Evolutionary conservation across 2,888 invertebrate genomes (phyloP), one percentile per base, ranked within the genome.

Genomic region (Leptopilina syphax): DNA sequence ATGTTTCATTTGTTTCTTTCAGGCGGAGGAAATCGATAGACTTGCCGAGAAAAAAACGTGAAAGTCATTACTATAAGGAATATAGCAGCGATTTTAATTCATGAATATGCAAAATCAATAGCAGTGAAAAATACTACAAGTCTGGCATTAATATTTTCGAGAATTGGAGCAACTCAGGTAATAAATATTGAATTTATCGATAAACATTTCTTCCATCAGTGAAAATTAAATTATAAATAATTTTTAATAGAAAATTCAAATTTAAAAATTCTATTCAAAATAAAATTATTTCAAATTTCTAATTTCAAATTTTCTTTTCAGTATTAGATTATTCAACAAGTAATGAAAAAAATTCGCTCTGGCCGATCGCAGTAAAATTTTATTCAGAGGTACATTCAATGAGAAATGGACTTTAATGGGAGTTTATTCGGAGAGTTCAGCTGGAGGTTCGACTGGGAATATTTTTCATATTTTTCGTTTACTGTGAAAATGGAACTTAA

Each of bases 381-480:
- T 86, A 41, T 83, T 85, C 76, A 77, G 82, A 10, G 87, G 84
- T 0, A 87, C 85, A 0, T 77, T 80, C 0, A 41, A 81, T 1
- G 79, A 80, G 24, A 81, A 87, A 76, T 87, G 87, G 87, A 85
- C 80, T 1, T 79, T 77, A 34, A 87, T 87, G 87, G 79, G 80
- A 7, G 83, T 86, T 12, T 4, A 67, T 5, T 85, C 87, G 1
- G 86, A 87, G 41, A 80, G 84, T 50, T 82, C 87, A 9, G 85
- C 86, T 12, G 81, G 76, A 0, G 77, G 84, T 0, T 76, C 70
- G 1, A 12, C 76, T 3, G 84, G 84, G 81, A 12, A 73, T 83
- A 50, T 87, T 82, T 65, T 87, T 84, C 24, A 84, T 85, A 7
- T 84, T 79, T 76, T 86, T 87, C 1, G 86, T 87, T 3, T 24